Percentiles rank a stretch among this genome's conserved stretches.
phyloP scores from a whole-genome alignment of 2,888 invertebrate species.

The Seira ritae region DNA sequence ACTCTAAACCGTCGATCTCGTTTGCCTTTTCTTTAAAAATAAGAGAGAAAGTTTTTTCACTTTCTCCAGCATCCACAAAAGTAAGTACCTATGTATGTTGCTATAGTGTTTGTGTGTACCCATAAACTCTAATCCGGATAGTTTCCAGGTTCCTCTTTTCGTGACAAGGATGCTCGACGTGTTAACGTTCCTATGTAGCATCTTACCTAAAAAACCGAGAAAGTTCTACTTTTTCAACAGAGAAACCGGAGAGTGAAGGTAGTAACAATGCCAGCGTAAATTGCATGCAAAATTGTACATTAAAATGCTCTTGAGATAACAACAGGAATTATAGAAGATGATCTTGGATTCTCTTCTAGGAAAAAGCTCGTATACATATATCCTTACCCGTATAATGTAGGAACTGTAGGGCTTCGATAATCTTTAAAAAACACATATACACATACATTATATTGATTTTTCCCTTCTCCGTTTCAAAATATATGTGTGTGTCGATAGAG shows the following conservation, averaged over 20 bases:
- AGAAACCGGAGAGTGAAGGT: too few species aligned
- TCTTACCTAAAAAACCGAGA: too few species aligned
- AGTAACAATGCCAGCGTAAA: too few species aligned
- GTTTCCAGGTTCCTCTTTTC: slow-evolving; percentile 96
- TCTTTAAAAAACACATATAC: slow-evolving; percentile 79
- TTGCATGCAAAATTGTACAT: too few species aligned
- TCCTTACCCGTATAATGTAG: slow-evolving; percentile 92
- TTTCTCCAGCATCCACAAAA: slow-evolving; percentile 15
- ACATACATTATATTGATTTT: neutral
- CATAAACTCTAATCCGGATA: slow-evolving; percentile 94
- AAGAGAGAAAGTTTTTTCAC: neutral
- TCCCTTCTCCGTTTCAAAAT: neutral
- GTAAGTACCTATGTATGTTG: slow-evolving; percentile 74
- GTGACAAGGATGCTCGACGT: slow-evolving; percentile 95
- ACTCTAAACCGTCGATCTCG: slow-evolving; percentile 80
- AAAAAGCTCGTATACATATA: too few species aligned
- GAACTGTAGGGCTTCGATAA: slow-evolving; percentile 94
- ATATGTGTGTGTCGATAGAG: too few species aligned
- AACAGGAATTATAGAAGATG: too few species aligned
- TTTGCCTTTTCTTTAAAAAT: slow-evolving; percentile 63
- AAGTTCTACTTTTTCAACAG: too few species aligned
- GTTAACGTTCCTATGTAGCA: slow-evolving; percentile 95
- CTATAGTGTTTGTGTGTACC: slow-evolving; percentile 82
- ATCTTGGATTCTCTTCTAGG: too few species aligned
- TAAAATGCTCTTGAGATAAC: too few species aligned